A percentile compares a stretch with the other conserved stretches of the same genome.
Conservation (phyloP, 2,797 vertebrate genomes). For the Fringilla coelebs region DNA sequence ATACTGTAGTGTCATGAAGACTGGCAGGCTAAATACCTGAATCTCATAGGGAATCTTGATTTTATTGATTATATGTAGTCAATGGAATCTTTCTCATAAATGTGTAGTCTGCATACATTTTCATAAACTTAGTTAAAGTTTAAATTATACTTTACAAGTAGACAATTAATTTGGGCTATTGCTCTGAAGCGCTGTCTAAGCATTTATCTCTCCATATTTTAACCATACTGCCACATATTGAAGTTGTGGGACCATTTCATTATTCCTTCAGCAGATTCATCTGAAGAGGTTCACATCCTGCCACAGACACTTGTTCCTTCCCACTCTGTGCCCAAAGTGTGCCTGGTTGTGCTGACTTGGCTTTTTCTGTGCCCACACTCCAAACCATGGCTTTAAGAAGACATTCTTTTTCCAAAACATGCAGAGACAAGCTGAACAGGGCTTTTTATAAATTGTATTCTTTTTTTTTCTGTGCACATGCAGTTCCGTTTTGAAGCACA, state of each 20-base stretch:
- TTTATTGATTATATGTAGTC: constrained; percentile 11
- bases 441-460: not conserved
- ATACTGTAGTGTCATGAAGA: not conserved
- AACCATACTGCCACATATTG: not conserved
- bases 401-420: not conserved
- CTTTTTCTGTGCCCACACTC: not conserved
- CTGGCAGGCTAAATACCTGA: not conserved
- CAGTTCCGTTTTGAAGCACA: not conserved
- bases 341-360: not conserved
- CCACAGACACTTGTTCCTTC: constrained; percentile 13
- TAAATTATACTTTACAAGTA: constrained; percentile 23
- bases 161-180: constrained; percentile 2
- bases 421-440: not conserved
- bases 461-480: accelerated
- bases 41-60: not conserved
- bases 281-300: not conserved
- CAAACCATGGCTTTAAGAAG: not conserved
- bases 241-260: not conserved
- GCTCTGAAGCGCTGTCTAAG: not conserved
- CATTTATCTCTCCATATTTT: not conserved
- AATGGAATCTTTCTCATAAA: constrained; percentile 25
- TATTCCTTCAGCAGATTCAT: not conserved
- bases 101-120: not conserved
- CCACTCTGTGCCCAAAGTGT: not conserved
- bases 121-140: constrained; percentile 1